A percentile compares a stretch with the other conserved stretches of the same genome.
These are phyloP conservation scores for Rhipidura dahli DNA, from an alignment of 2,113 vertebrate species.

Conservation along the genomic window DNA sequence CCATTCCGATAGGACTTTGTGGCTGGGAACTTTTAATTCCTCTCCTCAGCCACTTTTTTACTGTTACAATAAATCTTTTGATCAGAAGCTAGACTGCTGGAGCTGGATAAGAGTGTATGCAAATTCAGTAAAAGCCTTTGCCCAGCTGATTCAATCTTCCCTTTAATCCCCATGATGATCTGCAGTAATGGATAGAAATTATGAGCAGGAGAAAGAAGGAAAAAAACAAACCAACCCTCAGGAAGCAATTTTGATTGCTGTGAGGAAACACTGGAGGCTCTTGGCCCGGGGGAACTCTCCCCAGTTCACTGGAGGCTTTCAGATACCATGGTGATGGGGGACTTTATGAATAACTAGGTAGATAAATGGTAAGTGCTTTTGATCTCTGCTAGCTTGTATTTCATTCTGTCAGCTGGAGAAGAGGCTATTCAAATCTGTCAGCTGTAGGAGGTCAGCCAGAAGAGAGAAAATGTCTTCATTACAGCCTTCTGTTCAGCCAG, in stretches of 20 bases:
- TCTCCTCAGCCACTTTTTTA: not conserved
- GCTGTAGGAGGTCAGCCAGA: slow-evolving; percentile 56
- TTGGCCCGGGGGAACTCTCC: slow-evolving; percentile 10
- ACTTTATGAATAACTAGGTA: slow-evolving; percentile 40
- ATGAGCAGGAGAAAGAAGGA: not conserved
- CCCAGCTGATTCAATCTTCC: slow-evolving; percentile 38
- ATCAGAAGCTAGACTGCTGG: not conserved
- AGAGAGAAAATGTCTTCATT: slow-evolving; percentile 60
- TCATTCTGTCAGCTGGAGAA: slow-evolving; percentile 51
- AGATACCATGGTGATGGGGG: slow-evolving; percentile 39
- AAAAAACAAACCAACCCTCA: not conserved
- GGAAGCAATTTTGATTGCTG: slow-evolving; percentile 49
- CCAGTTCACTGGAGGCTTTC: slow-evolving; percentile 28
- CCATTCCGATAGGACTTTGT: not conserved
- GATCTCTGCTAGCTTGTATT: slow-evolving; percentile 55
- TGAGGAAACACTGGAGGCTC: slow-evolving; percentile 35
- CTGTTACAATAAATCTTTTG: not conserved
- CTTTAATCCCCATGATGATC: slow-evolving; percentile 42
- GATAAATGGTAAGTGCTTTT: slow-evolving; percentile 59
- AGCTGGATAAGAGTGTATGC: not conserved
- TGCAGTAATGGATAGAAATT: slow-evolving; percentile 47
- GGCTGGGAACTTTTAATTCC: not conserved
- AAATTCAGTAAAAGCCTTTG: slow-evolving; percentile 35
- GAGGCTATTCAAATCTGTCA: slow-evolving; percentile 57
- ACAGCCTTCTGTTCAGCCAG: slow-evolving; percentile 56